Evolutionary conservation across 2,113 vertebrate genomes (phyloP).

Genomic region (Melanerpes formicivorus): DNA sequence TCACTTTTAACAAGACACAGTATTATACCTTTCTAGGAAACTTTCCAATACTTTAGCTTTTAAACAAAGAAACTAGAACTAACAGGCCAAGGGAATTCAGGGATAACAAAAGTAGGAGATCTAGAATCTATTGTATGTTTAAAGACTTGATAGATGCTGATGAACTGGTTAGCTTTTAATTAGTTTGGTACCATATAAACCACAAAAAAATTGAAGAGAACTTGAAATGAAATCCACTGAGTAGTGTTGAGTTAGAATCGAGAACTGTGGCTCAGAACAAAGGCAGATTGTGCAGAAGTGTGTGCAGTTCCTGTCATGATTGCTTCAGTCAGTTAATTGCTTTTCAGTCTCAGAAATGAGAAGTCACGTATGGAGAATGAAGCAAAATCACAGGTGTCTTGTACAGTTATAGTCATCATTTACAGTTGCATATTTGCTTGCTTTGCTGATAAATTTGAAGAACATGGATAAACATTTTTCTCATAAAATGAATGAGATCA

Average conservation of each 20-base stretch:
- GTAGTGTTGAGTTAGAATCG: not conserved
- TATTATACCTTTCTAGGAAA: slow-evolving; percentile 38
- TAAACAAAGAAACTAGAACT: not conserved
- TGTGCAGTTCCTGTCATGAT: not conserved
- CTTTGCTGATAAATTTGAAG: not conserved
- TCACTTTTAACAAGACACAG: not conserved
- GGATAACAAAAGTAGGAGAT: not conserved
- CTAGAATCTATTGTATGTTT: not conserved
- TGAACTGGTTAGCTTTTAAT: slow-evolving; percentile 48
- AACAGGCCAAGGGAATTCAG: not conserved
- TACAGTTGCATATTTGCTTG: not conserved
- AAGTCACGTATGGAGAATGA: not conserved
- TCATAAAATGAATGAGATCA: not conserved
- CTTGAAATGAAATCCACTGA: slow-evolving; percentile 14
- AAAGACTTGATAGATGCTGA: slow-evolving; percentile 44
- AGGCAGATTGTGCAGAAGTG: not conserved
- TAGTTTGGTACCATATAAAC: not conserved
- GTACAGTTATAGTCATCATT: not conserved
- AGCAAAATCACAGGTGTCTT: not conserved
- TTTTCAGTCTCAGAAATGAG: slow-evolving; percentile 29
- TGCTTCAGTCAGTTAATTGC: slow-evolving; percentile 1
- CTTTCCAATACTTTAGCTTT: slow-evolving; percentile 40
- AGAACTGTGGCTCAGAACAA: slow-evolving; percentile 1
- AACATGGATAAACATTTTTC: not conserved
- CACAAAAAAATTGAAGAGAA: not conserved